Evolutionary conservation across 1,140 invertebrate species (phyloP).

Genomic region (Ceratina calcarata): DNA sequence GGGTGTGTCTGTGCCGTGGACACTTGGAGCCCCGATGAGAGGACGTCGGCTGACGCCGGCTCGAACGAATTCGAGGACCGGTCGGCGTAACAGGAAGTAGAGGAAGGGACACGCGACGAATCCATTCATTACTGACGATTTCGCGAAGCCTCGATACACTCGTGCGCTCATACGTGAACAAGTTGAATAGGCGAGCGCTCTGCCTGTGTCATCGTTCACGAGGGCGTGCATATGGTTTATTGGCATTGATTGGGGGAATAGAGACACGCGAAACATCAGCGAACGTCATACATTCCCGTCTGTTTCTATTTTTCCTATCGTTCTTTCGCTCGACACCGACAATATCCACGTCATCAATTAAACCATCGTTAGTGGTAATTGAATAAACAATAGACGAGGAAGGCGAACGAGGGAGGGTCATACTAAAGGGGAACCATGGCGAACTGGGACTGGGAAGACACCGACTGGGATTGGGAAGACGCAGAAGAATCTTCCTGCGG

Average conservation of each 20-base stretch:
- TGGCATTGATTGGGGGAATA: constrained; percentile 27
- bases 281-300: background rate
- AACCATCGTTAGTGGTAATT: background rate
- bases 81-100: constrained; percentile 33
- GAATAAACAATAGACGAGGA: background rate
- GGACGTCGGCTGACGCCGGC: constrained; percentile 23
- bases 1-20: constrained; percentile 53
- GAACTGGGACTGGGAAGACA: constrained; percentile 23
- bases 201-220: constrained; percentile 20
- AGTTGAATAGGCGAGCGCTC: constrained; percentile 2
- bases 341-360: background rate
- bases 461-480: constrained; percentile 81
- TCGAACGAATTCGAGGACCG: constrained; percentile 24
- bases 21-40: constrained; percentile 11
- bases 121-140: constrained; percentile 25
- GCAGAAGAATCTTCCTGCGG: constrained; percentile 69
- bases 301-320: background rate
- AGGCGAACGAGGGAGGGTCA: background rate
- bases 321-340: background rate
- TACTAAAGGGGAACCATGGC: background rate
- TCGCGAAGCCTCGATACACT: background rate
- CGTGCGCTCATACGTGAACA: constrained; percentile 10
- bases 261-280: constrained; percentile 12
- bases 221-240: constrained; percentile 32
- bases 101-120: constrained; percentile 28